Evolutionary conservation across 2,797 vertebrate genomes (phyloP), one percentile per base, ranked within the genome.

Genomic region (Knipowitschia caucasica): DNA sequence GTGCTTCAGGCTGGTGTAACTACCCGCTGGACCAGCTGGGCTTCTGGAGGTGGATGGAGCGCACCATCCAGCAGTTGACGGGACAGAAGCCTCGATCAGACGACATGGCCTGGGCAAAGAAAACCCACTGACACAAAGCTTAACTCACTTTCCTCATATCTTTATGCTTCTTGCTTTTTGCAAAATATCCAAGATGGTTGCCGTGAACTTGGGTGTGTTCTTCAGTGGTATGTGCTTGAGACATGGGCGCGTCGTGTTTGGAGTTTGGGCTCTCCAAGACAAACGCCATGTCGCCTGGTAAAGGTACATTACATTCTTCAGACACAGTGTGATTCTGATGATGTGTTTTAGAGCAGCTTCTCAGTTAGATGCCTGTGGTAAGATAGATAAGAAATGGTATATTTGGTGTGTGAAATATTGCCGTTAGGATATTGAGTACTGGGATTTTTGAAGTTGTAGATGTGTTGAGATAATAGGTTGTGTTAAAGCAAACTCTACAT

Each of bases 41-140:
- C 7, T 91, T 92, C 34, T 91, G 90, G 90, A 78, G 86, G 29
- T 58, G 59, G 52, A 77, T 87, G 81, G 90, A 92, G 73, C 56
- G 38, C 9, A 18, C 89, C 65, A 86, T 91, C n/a, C 71, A 89
- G 56, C 58, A 20, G 7, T 4, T 89, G 39, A 90, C 86, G 0
- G 90, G 90, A 18, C 78, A 80, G 36, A 88, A 63, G 31, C 89
- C 90, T 0, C 85, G 88, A 50, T 85, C 85, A 8, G 90, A 92
- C 14, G 89, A 91, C 76, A 54, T 92, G 81, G 85, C 77, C 1
- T 90, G 90, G 90, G 83, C 88, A 30, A 89, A 90, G 79, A 91
- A 83, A 73, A 89, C 81, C 0, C 80, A 89, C 67, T 88, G 68
- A 86, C 49, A 24, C 2, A 36, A 26, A 33, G 20, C 26, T 6